Evolutionary conservation across 2,113 vertebrate species (phyloP).

Genomic region (Oncorhynchus masou): DNA sequence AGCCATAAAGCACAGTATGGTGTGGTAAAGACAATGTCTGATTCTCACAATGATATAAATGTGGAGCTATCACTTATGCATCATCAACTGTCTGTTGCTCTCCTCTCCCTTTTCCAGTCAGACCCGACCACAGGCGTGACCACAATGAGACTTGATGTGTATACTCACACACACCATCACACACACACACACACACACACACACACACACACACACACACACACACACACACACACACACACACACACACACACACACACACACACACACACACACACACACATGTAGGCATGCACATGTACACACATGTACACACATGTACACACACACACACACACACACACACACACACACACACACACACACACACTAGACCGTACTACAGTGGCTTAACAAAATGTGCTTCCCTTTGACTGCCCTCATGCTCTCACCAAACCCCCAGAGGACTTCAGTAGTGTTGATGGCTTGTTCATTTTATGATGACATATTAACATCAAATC

Average conservation of each 20-base stretch:
- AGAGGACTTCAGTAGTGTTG: too few species aligned
- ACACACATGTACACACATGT: neutral
- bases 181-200: neutral
- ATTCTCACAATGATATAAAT: neutral
- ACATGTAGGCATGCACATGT: neutral
- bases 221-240: neutral
- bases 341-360: slow-evolving; percentile 20
- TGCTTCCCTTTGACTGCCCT: too few species aligned
- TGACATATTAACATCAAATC: too few species aligned
- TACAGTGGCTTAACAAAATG: too few species aligned
- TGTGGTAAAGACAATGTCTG: neutral
- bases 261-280: slow-evolving; percentile 19
- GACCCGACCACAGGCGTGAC: slow-evolving; percentile 35
- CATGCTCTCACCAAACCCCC: too few species aligned
- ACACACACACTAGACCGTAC: neutral
- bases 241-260: neutral
- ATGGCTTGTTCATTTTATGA: too few species aligned
- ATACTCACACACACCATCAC: neutral
- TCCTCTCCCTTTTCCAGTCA: slow-evolving; percentile 25
- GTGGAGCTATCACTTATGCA: slow-evolving; percentile 25
- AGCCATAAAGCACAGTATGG: neutral
- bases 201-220: slow-evolving; percentile 16
- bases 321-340: slow-evolving; percentile 10
- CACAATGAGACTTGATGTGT: slow-evolving; percentile 10
- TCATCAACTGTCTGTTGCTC: slow-evolving; percentile 12